Conservation (phyloP, 2,113 vertebrate species). For the Varanus salvator region DNA sequence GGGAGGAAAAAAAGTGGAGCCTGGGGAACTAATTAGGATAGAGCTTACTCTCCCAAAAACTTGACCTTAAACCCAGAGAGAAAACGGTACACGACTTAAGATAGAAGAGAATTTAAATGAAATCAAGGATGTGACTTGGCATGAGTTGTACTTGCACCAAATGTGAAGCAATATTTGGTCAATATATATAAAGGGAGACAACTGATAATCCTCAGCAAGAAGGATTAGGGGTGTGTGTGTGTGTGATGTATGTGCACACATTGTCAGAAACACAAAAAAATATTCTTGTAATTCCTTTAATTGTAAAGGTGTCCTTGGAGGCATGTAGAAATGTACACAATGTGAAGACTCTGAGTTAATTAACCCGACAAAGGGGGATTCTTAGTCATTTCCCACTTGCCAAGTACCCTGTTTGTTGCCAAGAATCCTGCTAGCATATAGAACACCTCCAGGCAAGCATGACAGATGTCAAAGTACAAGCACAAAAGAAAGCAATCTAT, state of each 20-base stretch:
- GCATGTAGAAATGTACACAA: slow-evolving; percentile 29
- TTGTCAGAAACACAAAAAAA: background rate
- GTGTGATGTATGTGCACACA: too few species aligned
- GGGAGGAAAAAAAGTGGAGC: slow-evolving; percentile 32
- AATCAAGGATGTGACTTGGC: slow-evolving; percentile 21
- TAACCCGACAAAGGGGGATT: slow-evolving; percentile 24
- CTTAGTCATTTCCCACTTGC: slow-evolving; percentile 1
- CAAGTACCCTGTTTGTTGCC: background rate
- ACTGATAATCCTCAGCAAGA: rapidly evolving
- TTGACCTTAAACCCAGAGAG: slow-evolving; percentile 61
- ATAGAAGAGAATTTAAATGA: slow-evolving; percentile 44
- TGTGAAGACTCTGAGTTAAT: slow-evolving; percentile 34
- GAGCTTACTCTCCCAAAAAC: slow-evolving; percentile 62
- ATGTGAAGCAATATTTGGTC: slow-evolving; percentile 8
- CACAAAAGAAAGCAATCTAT: slow-evolving; percentile 35
- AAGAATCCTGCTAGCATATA: background rate
- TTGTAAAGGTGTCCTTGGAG: slow-evolving; percentile 25
- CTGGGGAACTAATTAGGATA: slow-evolving; percentile 67
- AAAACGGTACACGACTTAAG: slow-evolving; percentile 58
- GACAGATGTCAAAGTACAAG: slow-evolving; percentile 19
- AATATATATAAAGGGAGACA: background rate
- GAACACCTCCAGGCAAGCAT: background rate
- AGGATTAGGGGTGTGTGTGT: background rate
- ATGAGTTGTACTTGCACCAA: background rate
- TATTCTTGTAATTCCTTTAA: background rate